Conservation (phyloP, 2,888 invertebrate species). For the Herminia tarsipennalis region DNA sequence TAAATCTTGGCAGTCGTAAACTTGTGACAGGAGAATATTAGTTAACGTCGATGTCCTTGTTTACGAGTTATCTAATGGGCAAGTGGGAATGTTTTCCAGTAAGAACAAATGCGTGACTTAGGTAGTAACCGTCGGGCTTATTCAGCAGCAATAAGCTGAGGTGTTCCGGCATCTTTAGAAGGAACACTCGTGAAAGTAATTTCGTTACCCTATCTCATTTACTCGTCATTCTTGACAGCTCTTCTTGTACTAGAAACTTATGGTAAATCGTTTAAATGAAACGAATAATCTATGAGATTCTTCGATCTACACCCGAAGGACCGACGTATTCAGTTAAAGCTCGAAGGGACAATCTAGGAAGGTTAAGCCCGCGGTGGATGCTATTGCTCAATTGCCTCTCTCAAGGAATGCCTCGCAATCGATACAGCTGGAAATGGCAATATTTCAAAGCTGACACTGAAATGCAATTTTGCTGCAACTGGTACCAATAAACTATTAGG, state of each 20-base stretch:
- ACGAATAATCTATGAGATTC: conserved; percentile 34
- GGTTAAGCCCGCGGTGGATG: conserved; percentile 55
- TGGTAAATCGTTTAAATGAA: conserved; percentile 2
- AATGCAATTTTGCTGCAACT: conserved; percentile 33
- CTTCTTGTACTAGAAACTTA: not conserved
- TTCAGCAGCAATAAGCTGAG: conserved; percentile 34
- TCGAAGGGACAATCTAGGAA: conserved; percentile 66
- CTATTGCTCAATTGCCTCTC: conserved; percentile 70
- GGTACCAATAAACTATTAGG: conserved; percentile 43
- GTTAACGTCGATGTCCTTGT: conserved; percentile 76
- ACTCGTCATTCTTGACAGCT: conserved; percentile 6
- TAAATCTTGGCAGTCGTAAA: conserved; percentile 60
- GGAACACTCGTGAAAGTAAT: conserved; percentile 48
- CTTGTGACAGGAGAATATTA: conserved; percentile 72
- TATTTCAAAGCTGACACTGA: conserved; percentile 53
- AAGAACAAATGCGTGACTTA: conserved; percentile 66
- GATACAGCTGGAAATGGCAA: conserved; percentile 51
- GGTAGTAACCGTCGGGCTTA: conserved; percentile 56
- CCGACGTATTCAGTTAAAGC: conserved; percentile 47
- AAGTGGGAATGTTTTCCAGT: conserved; percentile 66
- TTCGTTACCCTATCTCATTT: conserved; percentile 38
- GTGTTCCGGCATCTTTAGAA: conserved; percentile 41
- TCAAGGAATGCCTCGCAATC: conserved; percentile 50
- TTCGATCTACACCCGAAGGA: conserved; percentile 41
- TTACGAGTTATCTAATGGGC: conserved; percentile 78